Conservation (phyloP, 2,888 invertebrate species). For the Phaonia tiefii region DNA sequence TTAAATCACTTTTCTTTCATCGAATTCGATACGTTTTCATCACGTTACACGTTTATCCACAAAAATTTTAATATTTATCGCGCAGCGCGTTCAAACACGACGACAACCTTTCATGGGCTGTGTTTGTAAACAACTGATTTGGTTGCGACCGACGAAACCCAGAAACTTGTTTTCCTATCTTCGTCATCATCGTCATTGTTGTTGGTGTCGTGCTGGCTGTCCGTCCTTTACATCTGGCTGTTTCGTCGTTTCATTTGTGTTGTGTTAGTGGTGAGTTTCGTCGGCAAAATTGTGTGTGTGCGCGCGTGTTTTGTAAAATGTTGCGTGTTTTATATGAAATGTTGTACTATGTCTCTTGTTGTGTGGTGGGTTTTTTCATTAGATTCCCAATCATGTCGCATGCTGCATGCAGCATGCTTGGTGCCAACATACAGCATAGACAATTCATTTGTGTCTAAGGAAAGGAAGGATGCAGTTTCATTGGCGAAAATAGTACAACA, state of each 20-base stretch:
- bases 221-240: slow-evolving; percentile 23
- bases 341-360: slow-evolving; percentile 44
- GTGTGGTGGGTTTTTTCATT: too few species aligned
- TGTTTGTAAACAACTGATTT: slow-evolving; percentile 76
- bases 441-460: too few species aligned
- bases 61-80: not conserved
- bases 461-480: too few species aligned
- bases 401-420: slow-evolving; percentile 54
- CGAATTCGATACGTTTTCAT: not conserved
- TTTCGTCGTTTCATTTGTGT: slow-evolving; percentile 9
- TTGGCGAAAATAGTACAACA: too few species aligned
- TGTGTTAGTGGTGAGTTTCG: slow-evolving; percentile 51
- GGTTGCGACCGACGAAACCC: slow-evolving; percentile 22
- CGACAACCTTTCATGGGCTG: slow-evolving; percentile 66
- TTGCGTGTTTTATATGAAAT: slow-evolving; percentile 34
- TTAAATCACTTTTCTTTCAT: not conserved
- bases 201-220: slow-evolving; percentile 37
- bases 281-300: not conserved
- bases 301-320: slow-evolving; percentile 2
- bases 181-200: slow-evolving; percentile 16
- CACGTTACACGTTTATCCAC: slow-evolving; percentile 2
- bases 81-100: slow-evolving; percentile 35
- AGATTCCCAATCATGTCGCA: not conserved
- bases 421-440: slow-evolving; percentile 30
- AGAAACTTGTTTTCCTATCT: slow-evolving; percentile 70